Conservation (phyloP, 2,797 vertebrate species). For the Streptopelia turtur region DNA sequence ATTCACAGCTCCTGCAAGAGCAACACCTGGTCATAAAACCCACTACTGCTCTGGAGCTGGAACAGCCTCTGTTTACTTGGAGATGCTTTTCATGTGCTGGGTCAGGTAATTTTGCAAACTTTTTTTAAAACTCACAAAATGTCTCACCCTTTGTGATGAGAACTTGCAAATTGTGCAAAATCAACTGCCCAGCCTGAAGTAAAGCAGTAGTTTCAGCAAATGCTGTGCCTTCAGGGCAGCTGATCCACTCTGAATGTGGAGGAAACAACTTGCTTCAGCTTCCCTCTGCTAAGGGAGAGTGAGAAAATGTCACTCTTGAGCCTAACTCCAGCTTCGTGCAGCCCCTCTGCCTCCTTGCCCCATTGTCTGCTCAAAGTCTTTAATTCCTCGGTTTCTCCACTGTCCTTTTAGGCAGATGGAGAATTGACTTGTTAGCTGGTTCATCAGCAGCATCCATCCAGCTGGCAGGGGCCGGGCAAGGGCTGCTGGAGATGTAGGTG, state of each 20-base stretch:
- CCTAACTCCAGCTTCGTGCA: not conserved
- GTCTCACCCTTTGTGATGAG: not conserved
- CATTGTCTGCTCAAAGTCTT: not conserved
- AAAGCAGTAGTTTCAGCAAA: not conserved
- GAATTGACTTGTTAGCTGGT: not conserved
- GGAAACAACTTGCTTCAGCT: not conserved
- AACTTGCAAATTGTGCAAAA: not conserved
- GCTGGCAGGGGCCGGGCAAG: not conserved
- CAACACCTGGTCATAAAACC: not conserved
- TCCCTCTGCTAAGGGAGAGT: not conserved
- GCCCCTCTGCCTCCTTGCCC: not conserved
- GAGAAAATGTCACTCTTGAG: not conserved
- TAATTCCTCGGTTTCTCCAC: not conserved
- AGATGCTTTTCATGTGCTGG: not conserved
- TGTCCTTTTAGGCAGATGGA: not conserved
- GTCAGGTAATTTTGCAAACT: not conserved
- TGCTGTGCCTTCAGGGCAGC: not conserved
- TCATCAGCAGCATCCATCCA: accelerated
- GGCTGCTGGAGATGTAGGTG: not conserved
- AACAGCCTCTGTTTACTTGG: accelerated
- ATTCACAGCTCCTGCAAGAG: not conserved
- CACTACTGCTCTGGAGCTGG: accelerated
- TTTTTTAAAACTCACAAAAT: not conserved
- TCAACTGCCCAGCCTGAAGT: not conserved
- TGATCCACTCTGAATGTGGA: not conserved